These are phyloP conservation scores for Heliothis subflexa DNA, from an alignment of 1,140 invertebrate genomes.

Conservation along the genomic window DNA sequence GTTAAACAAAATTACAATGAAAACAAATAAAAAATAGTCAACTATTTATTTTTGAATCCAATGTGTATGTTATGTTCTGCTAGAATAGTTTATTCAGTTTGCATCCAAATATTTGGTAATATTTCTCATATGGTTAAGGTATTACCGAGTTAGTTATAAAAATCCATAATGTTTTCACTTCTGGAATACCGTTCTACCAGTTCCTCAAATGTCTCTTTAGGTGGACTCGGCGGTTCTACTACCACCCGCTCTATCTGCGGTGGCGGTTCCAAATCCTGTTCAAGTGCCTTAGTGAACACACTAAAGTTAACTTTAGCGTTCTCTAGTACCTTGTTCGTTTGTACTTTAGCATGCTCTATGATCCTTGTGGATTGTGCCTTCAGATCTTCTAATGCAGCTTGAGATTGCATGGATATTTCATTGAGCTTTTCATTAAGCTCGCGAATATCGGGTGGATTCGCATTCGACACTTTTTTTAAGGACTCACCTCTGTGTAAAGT, in stretches of 20 bases:
- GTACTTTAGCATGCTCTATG: neutral
- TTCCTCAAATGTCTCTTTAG: neutral
- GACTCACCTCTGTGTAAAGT: too few species aligned
- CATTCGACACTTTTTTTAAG: too few species aligned
- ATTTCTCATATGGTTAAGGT: neutral
- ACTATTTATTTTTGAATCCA: too few species aligned
- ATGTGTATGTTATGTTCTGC: too few species aligned
- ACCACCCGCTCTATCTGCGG: too few species aligned
- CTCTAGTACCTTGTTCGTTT: constrained; percentile 33
- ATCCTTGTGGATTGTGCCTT: constrained; percentile 14
- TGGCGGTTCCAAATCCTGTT: neutral
- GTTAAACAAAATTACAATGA: too few species aligned
- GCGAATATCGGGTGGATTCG: constrained; percentile 13
- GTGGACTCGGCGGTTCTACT: neutral
- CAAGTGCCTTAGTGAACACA: constrained; percentile 28
- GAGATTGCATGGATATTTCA: constrained; percentile 17
- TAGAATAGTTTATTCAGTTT: too few species aligned
- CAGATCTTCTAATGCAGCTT: neutral
- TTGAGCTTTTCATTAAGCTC: constrained; percentile 46
- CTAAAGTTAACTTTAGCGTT: constrained; percentile 42
- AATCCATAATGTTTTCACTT: neutral
- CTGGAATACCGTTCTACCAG: neutral
- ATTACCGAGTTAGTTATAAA: neutral
- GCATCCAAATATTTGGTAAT: too few species aligned
- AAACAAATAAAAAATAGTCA: too few species aligned